Conservation (phyloP, 35 echinoderm and acorn worm genomes). For the Eucidaris tribuloides region DNA sequence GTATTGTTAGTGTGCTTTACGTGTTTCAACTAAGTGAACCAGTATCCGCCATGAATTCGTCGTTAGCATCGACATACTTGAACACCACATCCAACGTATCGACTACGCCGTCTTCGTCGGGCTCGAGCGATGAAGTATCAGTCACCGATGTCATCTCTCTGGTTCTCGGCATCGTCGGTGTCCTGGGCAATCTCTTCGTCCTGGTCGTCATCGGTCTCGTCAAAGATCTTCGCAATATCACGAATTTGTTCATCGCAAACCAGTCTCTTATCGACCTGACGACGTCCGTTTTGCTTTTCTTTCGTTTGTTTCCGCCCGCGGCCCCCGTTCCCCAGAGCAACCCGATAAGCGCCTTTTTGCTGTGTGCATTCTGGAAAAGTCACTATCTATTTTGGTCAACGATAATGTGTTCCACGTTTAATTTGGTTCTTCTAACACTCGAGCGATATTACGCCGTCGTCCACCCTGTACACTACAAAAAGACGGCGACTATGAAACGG, state of each 20-base stretch:
- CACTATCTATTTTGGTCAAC: conserved; percentile 60
- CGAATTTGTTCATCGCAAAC: conserved; percentile 68
- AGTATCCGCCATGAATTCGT: no score
- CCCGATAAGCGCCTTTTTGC: neutral
- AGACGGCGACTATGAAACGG: neutral
- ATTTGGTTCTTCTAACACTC: conserved; percentile 40
- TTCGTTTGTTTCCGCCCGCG: conserved; percentile 14
- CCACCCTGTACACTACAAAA: conserved; percentile 35
- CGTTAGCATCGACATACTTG: no score
- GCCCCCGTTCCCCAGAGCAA: neutral
- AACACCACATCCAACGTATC: no score
- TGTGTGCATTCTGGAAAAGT: conserved; percentile 63
- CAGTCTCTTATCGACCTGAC: conserved; percentile 64
- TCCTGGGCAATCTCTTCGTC: neutral
- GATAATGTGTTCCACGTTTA: conserved; percentile 51
- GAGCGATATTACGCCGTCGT: conserved; percentile 68
- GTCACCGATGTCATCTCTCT: neutral
- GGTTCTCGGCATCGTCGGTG: neutral
- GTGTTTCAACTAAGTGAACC: no score
- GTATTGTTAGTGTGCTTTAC: no score
- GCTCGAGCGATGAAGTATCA: no score
- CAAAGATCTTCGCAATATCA: neutral
- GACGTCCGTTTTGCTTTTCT: conserved; percentile 40
- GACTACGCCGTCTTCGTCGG: no score
- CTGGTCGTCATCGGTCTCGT: neutral